A percentile compares a stretch with the other conserved stretches of the same genome.
Evolutionary conservation across 2,113 vertebrate genomes (phyloP).

Genomic region (Eudyptes chrysolophus): DNA sequence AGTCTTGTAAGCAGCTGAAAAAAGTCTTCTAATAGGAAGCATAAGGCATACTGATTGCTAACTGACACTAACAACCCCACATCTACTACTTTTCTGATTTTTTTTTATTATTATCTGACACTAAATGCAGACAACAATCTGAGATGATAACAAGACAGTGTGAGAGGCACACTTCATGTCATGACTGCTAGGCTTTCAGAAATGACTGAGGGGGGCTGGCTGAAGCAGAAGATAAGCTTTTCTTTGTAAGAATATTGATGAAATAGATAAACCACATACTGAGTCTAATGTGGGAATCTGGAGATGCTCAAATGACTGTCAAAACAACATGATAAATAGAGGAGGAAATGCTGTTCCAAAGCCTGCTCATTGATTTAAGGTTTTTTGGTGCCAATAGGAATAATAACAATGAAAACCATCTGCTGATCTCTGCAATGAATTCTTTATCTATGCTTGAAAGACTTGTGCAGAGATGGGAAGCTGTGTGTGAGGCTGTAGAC

Average conservation of each 20-base stretch:
- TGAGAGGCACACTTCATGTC: neutral
- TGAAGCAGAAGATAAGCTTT: conserved; percentile 38
- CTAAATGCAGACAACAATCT: neutral
- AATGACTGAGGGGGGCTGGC: neutral
- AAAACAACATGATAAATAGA: conserved; percentile 45
- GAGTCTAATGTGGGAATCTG: conserved; percentile 14
- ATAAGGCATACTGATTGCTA: neutral
- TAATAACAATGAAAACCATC: conserved; percentile 37
- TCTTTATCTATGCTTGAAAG: conserved; percentile 5
- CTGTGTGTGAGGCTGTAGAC: neutral
- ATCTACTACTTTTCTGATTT: neutral
- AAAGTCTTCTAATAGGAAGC: neutral
- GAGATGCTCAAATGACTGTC: conserved; percentile 31
- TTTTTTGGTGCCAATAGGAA: conserved; percentile 27
- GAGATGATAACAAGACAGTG: neutral
- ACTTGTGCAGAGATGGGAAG: neutral
- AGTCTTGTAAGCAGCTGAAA: neutral
- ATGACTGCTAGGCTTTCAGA: conserved; percentile 26
- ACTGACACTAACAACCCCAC: neutral
- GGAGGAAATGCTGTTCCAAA: conserved; percentile 8
- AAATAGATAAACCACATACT: conserved; percentile 19
- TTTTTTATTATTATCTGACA: neutral
- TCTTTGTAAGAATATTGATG: conserved; percentile 4
- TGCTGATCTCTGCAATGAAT: conserved; percentile 8
- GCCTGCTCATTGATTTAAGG: conserved; percentile 15